Base-by-base conservation (phyloP, 1,140 invertebrate species). In the Drosophila erecta region DNA sequence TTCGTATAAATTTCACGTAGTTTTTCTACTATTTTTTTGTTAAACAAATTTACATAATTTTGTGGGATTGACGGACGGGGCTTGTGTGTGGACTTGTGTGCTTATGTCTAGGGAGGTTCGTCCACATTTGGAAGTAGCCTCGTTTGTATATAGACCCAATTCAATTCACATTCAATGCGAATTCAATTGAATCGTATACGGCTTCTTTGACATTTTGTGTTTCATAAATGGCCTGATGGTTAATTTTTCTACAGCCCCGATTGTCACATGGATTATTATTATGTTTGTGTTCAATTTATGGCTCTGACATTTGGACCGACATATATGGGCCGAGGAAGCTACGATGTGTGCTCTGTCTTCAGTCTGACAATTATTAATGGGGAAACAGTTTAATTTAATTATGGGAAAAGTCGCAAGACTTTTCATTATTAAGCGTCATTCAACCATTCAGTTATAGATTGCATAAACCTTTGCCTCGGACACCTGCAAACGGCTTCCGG, bases 181-280 rank as follows among this genome's bases (percentile, higher is more conserved):
- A 64, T 59, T 44, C 50, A 54, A 76, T 69, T 60, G 55, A 50
- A 56, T 50, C 62, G 65, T 83, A 86, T 86, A 73, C 40, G 81
- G 81, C 75, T 86, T 86, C 81, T 79, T 67, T 76, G 70, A 75
- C 78, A 62, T 81, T 81, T 81, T 70, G 62, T 78, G 65, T 87
- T 83, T 86, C 81, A 87, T 83, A 86, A 86, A 86, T 86, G 81
- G 81, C 56, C 58, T 79, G 83, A 87, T 86, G 81, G 81, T 81
- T 85, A 81, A 86, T 86, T 85, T 85, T 86, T 73, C 62, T 71
- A 71, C 73, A 64, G 10, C 60, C 58, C 74, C 64, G 78, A 67
- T 66, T 85, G 81, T 85, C 81, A 66, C 69, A 70, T 87, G 78
- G 83, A 87, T 87, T 81, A 87, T 87, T 81, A 87, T 85, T 81